phyloP scores from a whole-genome alignment of 2,888 invertebrate genomes.

The Julus scanicus region DNA sequence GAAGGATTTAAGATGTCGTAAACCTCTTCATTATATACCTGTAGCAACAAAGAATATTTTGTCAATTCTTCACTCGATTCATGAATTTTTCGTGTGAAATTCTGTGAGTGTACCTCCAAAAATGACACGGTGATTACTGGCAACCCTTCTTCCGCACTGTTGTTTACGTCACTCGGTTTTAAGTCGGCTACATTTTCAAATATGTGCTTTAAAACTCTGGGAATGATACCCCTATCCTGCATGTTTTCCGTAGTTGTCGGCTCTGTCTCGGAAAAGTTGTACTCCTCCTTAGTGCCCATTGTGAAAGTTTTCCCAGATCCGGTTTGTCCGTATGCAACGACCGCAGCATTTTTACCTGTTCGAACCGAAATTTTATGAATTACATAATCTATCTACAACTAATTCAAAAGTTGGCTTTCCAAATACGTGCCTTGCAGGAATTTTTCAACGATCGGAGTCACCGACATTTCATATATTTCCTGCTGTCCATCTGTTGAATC shows the following conservation, averaged over 20 bases:
- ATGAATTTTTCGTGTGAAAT: neutral
- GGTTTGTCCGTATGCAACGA: constrained; percentile 66
- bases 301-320: constrained; percentile 69
- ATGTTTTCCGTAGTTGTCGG: neutral
- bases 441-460: neutral
- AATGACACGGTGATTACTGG: constrained; percentile 26
- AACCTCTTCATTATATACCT: constrained; percentile 87
- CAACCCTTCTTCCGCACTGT: neutral
- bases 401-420: too few species aligned
- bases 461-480: constrained; percentile 73
- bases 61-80: neutral
- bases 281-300: constrained; percentile 64
- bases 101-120: constrained; percentile 32
- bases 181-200: constrained; percentile 76
- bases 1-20: constrained; percentile 75
- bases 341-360: constrained; percentile 72
- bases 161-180: neutral
- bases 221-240: constrained; percentile 80
- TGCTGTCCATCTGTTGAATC: constrained; percentile 77
- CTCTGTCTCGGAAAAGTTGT: constrained; percentile 58
- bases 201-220: constrained; percentile 81
- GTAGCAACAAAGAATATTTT: constrained; percentile 72
- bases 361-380: too few species aligned
- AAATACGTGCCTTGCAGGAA: constrained; percentile 18
- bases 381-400: too few species aligned